Evolutionary conservation across 2,888 invertebrate species (phyloP).

Genomic region (Nasonovia ribisnigri): DNA sequence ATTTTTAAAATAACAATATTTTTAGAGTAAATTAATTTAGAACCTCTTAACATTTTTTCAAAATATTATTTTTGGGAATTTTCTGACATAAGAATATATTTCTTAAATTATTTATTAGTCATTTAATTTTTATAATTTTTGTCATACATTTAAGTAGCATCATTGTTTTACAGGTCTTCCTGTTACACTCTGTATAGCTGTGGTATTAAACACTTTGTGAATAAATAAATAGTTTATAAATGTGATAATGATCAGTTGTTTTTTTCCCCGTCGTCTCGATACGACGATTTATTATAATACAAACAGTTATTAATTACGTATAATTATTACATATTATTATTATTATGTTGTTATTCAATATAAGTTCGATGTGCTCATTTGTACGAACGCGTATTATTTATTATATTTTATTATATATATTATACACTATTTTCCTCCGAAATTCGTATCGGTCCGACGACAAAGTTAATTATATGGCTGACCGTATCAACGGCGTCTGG

Average conservation of each 20-base stretch:
- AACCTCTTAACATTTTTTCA: no score
- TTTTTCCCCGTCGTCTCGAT: neutral
- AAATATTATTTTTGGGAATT: no score
- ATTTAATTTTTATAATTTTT: no score
- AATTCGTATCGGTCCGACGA: constrained; percentile 8
- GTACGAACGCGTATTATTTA: neutral
- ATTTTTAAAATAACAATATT: no score
- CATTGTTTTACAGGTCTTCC: no score
- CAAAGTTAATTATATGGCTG: constrained; percentile 47
- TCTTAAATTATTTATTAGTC: no score
- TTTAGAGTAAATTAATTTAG: no score
- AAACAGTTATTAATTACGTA: neutral
- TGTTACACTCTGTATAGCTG: no score
- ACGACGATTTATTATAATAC: neutral
- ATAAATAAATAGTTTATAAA: neutral
- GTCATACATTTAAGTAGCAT: no score
- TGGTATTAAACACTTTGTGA: neutral
- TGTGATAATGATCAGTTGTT: neutral
- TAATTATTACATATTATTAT: no score
- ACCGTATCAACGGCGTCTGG: neutral
- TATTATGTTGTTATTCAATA: neutral
- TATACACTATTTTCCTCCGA: neutral
- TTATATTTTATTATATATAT: neutral
- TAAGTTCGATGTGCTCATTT: neutral
- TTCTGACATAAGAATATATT: no score